Evolutionary conservation across 1,140 invertebrate genomes (phyloP), one percentile per base, ranked within the genome.

Genomic region (Drosophila parabipectinata): DNA sequence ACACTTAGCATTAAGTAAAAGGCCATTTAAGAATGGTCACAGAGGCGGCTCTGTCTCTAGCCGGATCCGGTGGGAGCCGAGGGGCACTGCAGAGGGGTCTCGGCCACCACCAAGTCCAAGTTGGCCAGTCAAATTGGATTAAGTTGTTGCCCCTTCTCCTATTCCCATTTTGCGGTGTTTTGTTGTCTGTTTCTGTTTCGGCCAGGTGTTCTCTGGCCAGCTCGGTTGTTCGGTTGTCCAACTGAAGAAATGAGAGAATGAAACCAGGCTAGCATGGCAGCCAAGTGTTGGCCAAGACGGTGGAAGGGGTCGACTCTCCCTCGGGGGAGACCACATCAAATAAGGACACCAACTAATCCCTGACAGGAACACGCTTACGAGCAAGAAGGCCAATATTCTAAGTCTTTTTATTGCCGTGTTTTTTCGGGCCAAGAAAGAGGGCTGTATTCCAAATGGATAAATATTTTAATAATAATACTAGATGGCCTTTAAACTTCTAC

Each of bases 1-100:
- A 77, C 82, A 82, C 71, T 82, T 87, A 68, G 82, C 62, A 78
- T 87, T 87, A 87, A 87, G 73, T 78, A 88, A 87, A 87, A 87
- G 62, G 83, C 74, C 82, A 87, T 88, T 87, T 87, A 87, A 87
- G 82, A 87, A 53, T 71, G 66, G 39, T 39, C 77, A 61, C 47
- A 14, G 30, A 5, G 21, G 21, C 21, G 21, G 21, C 21, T 21
- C 21, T 21, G 21, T 21, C 21, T 21, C 21, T 21, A 21, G 21
- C 21, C 21, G 21, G 21, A 21, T 21, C 3, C 21, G 21, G 37
- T n/a, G 4, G 18, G 21, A 41, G 2, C 34, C 10, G 15, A 3
- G 1, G 24, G 24, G 30, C 1, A 7, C 6, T 6, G 26, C 21
- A 28, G 45, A 26, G n/a, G 21, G 44, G 68, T 41, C 39, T 41